Evolutionary conservation across 1,140 invertebrate genomes (phyloP), one percentile per base, ranked within the genome.

Genomic region (Melitaea cinxia): DNA sequence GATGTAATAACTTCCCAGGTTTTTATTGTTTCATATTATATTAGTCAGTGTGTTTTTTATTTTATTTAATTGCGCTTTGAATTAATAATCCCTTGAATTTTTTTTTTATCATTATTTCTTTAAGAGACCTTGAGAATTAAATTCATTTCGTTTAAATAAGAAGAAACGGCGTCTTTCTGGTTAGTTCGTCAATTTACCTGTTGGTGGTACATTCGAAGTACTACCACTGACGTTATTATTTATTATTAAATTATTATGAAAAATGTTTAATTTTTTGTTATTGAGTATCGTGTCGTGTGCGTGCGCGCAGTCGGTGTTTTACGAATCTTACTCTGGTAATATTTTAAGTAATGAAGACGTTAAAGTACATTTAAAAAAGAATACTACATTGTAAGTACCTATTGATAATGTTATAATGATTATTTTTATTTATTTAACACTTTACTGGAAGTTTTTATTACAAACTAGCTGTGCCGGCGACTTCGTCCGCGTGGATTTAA

Each of bases 351-450:
- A 58, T 19, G 42, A 58, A 4, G 24, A 47, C 2, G 26, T 58
- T n/a, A 58, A 58, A 15, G 42, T 47, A 12, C 39, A 45, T 30
- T 47, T 58, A 2, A 58, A 58, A 19, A 14, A 58, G 24, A 58
- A 58, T 58, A 28, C 23, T n/a, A 58, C 56, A 17, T 58, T 58
- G 56, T 58, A 33, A 58, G 56, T 58, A 30, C n/a, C n/a, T n/a
- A n/a, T n/a, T n/a, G n/a, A n/a, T n/a, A n/a, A n/a, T n/a, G n/a
- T n/a, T n/a, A n/a, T n/a, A n/a, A n/a, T n/a, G n/a, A n/a, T n/a
- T n/a, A n/a, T n/a, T n/a, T n/a, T n/a, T n/a, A n/a, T n/a, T n/a
- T n/a, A n/a, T n/a, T n/a, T n/a, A n/a, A n/a, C n/a, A n/a, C n/a
- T n/a, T n/a, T n/a, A n/a, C n/a, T n/a, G n/a, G n/a, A n/a, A n/a